These are phyloP conservation scores for Malurus melanocephalus DNA, from an alignment of 2,113 vertebrate genomes.

Conservation along the genomic window DNA sequence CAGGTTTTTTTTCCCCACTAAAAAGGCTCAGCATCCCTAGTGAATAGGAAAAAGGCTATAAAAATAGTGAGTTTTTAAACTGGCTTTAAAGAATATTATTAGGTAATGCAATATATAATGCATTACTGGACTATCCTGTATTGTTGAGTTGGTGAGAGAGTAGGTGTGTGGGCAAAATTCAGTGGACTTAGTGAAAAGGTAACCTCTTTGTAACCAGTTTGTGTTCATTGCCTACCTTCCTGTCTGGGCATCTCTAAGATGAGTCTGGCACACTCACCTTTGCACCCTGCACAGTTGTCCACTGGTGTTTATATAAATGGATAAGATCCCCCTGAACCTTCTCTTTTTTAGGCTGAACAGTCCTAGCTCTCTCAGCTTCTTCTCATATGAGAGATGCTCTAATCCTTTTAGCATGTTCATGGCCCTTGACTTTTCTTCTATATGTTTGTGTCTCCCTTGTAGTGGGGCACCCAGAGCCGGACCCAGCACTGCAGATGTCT, in stretches of 20 bases:
- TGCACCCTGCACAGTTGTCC: neutral
- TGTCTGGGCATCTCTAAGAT: neutral
- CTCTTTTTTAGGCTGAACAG: neutral
- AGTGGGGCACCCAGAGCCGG: neutral
- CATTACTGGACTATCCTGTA: neutral
- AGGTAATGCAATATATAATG: slow-evolving; percentile 23
- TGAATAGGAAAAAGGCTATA: neutral
- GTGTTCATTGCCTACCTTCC: neutral
- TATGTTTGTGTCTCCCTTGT: neutral
- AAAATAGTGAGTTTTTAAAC: slow-evolving; percentile 18
- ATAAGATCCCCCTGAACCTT: neutral
- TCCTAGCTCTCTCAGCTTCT: neutral
- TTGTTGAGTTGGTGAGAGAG: slow-evolving; percentile 2
- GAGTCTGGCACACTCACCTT: neutral
- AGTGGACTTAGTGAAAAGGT: neutral
- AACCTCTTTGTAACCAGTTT: neutral
- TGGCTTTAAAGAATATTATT: slow-evolving; percentile 4
- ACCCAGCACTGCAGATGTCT: neutral
- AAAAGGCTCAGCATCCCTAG: slow-evolving; percentile 10
- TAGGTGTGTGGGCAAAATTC: neutral
- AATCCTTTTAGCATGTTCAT: rapidly evolving
- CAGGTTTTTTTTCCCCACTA: slow-evolving; percentile 17
- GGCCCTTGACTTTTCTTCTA: neutral
- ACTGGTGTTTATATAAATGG: neutral
- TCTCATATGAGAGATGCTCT: neutral